phyloP scores from a whole-genome alignment of 2,113 vertebrate genomes.

The Syngnathus floridae region DNA sequence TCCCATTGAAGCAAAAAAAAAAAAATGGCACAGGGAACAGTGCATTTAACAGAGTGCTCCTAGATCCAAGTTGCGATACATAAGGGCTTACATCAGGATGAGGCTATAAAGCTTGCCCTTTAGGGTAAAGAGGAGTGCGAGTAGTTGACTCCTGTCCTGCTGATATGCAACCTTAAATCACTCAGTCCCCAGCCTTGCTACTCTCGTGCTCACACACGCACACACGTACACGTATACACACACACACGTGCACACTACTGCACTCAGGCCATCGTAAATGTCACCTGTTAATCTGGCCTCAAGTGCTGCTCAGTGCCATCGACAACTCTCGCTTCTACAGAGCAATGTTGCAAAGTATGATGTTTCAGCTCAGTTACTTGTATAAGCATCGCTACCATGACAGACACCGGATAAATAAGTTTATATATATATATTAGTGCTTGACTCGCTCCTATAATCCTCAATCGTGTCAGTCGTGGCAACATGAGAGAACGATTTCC shows the following conservation, averaged over 20 bases:
- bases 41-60: constrained; percentile 56
- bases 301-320: constrained; percentile 61
- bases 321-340: constrained; percentile 22
- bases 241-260: constrained; percentile 27
- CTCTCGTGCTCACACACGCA: constrained; percentile 25
- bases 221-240: too few relatives aligned
- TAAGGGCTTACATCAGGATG: constrained; percentile 65
- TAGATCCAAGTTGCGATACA: constrained; percentile 69
- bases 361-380: not conserved
- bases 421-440: too few relatives aligned
- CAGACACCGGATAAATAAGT: too few relatives aligned
- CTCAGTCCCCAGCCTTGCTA: constrained; percentile 58
- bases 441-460: too few relatives aligned
- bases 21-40: constrained; percentile 30
- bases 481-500: too few relatives aligned
- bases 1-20: not conserved
- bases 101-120: constrained; percentile 71
- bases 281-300: constrained; percentile 72
- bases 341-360: constrained; percentile 26
- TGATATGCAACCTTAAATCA: constrained; percentile 68
- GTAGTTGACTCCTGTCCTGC: constrained; percentile 73
- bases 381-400: too few relatives aligned
- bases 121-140: constrained; percentile 65
- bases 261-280: constrained; percentile 65
- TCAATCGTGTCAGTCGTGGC: too few relatives aligned